Evolutionary conservation across 2,113 vertebrate species (phyloP).

Genomic region (Atractosteus spatula): DNA sequence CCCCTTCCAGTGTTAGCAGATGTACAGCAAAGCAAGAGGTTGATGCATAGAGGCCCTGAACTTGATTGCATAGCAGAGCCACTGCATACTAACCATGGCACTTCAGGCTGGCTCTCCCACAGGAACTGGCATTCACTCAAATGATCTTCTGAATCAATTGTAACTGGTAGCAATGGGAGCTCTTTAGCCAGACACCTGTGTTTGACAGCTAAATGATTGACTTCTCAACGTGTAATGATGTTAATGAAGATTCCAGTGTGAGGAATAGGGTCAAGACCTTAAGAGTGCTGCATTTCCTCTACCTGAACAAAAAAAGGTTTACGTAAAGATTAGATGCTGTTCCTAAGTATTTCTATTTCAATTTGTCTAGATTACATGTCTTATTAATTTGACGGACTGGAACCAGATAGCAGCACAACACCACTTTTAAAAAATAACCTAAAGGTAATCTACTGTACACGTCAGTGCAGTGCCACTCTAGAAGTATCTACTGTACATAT

Average conservation of each 20-base stretch:
- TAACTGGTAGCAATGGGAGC: not conserved
- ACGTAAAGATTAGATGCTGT: too few species aligned
- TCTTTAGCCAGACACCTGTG: not conserved
- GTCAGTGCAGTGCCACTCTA: too few species aligned
- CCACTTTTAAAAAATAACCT: too few species aligned
- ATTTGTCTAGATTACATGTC: too few species aligned
- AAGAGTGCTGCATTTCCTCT: too few species aligned
- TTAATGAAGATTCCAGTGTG: not conserved
- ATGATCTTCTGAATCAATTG: not conserved
- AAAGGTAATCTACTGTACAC: too few species aligned
- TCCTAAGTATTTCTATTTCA: too few species aligned
- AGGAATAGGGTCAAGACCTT: too few species aligned
- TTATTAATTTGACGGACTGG: too few species aligned
- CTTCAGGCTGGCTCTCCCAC: not conserved
- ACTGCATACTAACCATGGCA: not conserved
- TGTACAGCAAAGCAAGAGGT: not conserved
- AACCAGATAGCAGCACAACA: too few species aligned
- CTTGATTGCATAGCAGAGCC: not conserved
- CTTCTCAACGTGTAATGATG: not conserved
- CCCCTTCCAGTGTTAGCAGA: not conserved
- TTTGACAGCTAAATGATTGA: not conserved
- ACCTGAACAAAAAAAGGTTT: too few species aligned
- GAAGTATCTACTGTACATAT: too few species aligned
- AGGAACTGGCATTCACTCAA: not conserved
- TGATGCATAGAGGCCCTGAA: not conserved